A percentile compares a stretch with the other conserved stretches of the same genome.
phyloP scores from a whole-genome alignment of 2,888 invertebrate species.

The Meandrusa payeni region DNA sequence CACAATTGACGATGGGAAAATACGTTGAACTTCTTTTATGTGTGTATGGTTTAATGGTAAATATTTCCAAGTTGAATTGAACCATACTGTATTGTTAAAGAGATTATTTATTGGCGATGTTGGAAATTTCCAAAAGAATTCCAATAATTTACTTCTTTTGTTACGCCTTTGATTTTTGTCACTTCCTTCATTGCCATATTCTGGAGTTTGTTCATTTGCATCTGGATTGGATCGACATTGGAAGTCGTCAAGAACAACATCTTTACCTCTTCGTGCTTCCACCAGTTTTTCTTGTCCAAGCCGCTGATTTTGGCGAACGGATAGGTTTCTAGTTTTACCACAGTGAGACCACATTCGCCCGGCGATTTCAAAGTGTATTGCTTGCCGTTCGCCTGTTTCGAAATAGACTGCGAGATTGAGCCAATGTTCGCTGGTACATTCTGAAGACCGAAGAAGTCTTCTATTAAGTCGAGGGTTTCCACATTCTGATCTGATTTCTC shows the following conservation, averaged over 20 bases:
- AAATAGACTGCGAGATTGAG: slow-evolving; percentile 32
- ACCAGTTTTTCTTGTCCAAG: slow-evolving; percentile 27
- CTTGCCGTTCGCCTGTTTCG: slow-evolving; percentile 31
- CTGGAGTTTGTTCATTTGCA: slow-evolving; percentile 15
- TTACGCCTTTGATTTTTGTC: background rate
- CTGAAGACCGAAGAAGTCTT: slow-evolving; percentile 33
- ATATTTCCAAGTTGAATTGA: slow-evolving; percentile 22
- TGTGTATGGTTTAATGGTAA: slow-evolving; percentile 24
- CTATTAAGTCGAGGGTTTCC: slow-evolving; percentile 30
- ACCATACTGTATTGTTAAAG: slow-evolving; percentile 23
- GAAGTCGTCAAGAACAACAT: slow-evolving; percentile 17
- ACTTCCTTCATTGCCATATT: slow-evolving; percentile 5
- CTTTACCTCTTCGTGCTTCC: slow-evolving; percentile 25
- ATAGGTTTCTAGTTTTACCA: slow-evolving; percentile 29
- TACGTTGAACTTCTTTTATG: slow-evolving; percentile 10
- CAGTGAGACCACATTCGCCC: too few species aligned
- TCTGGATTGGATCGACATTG: slow-evolving; percentile 24
- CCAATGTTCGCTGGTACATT: slow-evolving; percentile 33
- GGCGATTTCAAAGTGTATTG: slow-evolving; percentile 23
- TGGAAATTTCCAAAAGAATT: slow-evolving; percentile 33
- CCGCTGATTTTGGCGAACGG: slow-evolving; percentile 25
- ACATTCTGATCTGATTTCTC: slow-evolving; percentile 22
- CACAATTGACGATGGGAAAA: slow-evolving; percentile 21
- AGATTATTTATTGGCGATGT: slow-evolving; percentile 31
- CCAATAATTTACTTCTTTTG: slow-evolving; percentile 26